Conservation (phyloP, 2,797 vertebrate genomes). For the Syngnathus acus region DNA sequence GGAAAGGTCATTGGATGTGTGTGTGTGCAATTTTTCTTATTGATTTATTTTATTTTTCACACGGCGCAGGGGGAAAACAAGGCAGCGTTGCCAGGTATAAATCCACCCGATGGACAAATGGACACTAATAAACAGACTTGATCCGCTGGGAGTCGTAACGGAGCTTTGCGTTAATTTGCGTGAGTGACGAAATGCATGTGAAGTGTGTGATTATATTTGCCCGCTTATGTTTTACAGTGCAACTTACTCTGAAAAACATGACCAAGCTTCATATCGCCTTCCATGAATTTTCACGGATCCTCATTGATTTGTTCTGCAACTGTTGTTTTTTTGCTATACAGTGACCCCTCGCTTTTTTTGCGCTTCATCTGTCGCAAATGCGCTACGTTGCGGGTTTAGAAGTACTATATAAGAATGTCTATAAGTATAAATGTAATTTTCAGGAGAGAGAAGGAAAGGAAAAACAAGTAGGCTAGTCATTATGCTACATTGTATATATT, state of each 20-base stretch:
- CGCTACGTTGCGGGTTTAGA: too few relatives aligned
- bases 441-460: neutral
- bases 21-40: slow-evolving; percentile 21
- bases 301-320: too few relatives aligned
- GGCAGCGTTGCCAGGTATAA: slow-evolving; percentile 44
- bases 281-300: slow-evolving; percentile 48
- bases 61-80: slow-evolving; percentile 34
- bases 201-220: slow-evolving; percentile 7
- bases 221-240: slow-evolving; percentile 3
- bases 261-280: slow-evolving; percentile 30
- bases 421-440: neutral
- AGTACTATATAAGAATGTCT: neutral
- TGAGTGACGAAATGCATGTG: slow-evolving; percentile 3
- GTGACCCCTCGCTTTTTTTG: too few relatives aligned
- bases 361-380: too few relatives aligned
- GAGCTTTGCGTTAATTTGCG: slow-evolving; percentile 1
- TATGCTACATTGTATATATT: neutral
- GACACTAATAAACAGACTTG: slow-evolving; percentile 52
- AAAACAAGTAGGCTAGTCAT: neutral
- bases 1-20: slow-evolving; percentile 33
- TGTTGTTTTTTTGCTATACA: too few relatives aligned
- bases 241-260: slow-evolving; percentile 12
- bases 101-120: slow-evolving; percentile 52
- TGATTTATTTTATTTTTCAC: slow-evolving; percentile 23
- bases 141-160: slow-evolving; percentile 44